Base-by-base conservation (phyloP, 2,113 vertebrate genomes). In the Anser cygnoides region DNA sequence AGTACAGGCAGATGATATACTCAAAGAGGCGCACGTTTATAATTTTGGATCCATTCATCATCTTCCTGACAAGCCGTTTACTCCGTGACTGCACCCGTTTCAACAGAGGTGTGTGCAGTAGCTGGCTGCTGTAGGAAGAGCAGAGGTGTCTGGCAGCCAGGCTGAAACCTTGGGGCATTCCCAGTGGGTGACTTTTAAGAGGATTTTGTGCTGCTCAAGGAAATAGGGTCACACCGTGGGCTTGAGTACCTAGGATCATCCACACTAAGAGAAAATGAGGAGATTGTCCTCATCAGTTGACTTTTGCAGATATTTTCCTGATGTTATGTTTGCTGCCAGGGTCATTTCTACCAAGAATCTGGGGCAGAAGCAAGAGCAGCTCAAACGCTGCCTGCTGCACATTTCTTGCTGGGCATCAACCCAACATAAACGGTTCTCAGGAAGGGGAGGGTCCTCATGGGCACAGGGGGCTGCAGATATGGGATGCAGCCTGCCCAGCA, bases 1-100 rank as follows among this genome's bases (percentile, higher is more conserved):
- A n/a, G 28, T 31, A 23, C 25, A 72, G 37, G 19, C 23, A 52
- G 37, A 58, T 39, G 50, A 57, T 49, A 39, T 9, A 50, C 35
- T 6, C 19, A 37, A n/a, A 41, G 26, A 54, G 33, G 31, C 21
- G 23, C 23, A 63, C n/a, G 5, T 35, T 52, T 50, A 65, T 26
- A 55, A 16, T 75, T 78, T 55, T 77, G 46, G 29, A 77, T n/a
- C 37, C 20, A 20, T 76, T 71, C 90, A 31, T 15, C 62, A 49
- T 23, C 52, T 57, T 94, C 44, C 39, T 71, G 33, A 39, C 29
- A 10, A 33, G 39, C 35, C 54, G 16, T 66, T 74, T 74, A 26
- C 37, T 50, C 28, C 0, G 0, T 50, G 26, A 28, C 41, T 58
- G n/a, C 21, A 17, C 13, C 16, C 2, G 0, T 31, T 41, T 26